Base-by-base conservation (phyloP, 2,888 invertebrate species). In the Fragum whitleyi region DNA sequence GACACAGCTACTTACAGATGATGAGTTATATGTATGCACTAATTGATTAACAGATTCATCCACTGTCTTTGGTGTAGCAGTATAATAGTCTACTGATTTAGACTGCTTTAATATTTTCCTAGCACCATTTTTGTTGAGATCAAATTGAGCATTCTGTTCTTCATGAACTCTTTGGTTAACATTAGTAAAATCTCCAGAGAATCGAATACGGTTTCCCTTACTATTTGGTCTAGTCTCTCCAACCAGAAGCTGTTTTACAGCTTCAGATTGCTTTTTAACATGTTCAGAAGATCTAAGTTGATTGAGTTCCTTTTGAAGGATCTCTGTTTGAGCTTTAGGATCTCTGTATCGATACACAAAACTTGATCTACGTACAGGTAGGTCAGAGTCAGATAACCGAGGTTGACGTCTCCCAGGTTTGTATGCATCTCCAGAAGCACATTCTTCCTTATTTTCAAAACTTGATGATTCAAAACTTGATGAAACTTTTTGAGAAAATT, bases 211-310 rank as follows among this genome's bases (percentile, higher is more conserved):
- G n/a, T 47, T 55, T 36, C 47, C 73, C 39, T 39, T 57, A n/a
- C 19, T n/a, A 6, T 51, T 36, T 53, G 51, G n/a, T 53, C 19
- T 23, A n/a, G 47, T 69, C 19, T 55, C 69, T n/a, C 19, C 68
- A 2, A 5, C 53, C 5, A 55, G 29, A 26, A 55, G 59, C 61
- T 77, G 81, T 78, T 39, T 77, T 11, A 85, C 75, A 32, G 79
- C 74, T 71, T 80, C 80, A 9, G 79, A 81, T 55, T 74, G 81
- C 65, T 67, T 79, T n/a, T 76, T 53, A 6, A 85, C 85, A 80
- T 81, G 77, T 69, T 80, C 75, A 14, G 74, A 77, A 23, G 72
- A 80, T 67, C 85, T 51, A n/a, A 85, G 59, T n/a, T 67, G 73
- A 29, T 77, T 72, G 28, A 85, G 62, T 42, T 85, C 85, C 53